These are phyloP conservation scores for Oscheius sp. DNA, from an alignment of 1,140 invertebrate species.

Conservation along the genomic window DNA sequence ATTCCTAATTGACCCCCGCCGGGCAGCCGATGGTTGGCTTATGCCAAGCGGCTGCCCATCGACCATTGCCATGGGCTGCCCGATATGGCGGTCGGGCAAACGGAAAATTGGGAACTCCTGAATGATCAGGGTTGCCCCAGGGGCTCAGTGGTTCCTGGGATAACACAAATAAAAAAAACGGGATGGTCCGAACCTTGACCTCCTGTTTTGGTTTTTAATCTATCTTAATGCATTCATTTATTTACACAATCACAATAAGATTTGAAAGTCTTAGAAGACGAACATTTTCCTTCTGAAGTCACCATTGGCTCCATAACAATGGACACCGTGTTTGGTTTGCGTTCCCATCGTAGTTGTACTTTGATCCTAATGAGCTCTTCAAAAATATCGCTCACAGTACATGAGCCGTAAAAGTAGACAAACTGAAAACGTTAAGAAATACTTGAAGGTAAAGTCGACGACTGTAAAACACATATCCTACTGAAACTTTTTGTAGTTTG, in stretches of 20 bases:
- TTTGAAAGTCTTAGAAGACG: not conserved
- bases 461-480: not conserved
- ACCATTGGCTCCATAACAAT: not conserved
- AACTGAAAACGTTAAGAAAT: not conserved
- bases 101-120: too few species aligned
- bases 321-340: not conserved
- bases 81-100: too few species aligned
- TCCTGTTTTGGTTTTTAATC: not conserved
- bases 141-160: too few species aligned
- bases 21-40: too few species aligned
- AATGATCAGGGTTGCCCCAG: too few species aligned
- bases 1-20: too few species aligned
- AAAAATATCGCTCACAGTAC: not conserved
- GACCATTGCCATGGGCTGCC: too few species aligned
- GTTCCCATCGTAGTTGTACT: not conserved
- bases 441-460: not conserved
- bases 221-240: not conserved
- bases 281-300: not conserved
- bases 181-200: too few species aligned
- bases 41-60: too few species aligned
- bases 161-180: too few species aligned
- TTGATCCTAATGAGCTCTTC: not conserved
- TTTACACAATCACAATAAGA: constrained; percentile 5
- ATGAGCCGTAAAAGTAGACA: not conserved
- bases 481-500: too few species aligned